These are phyloP conservation scores for Drosophila vallismaia DNA, from an alignment of 2,888 invertebrate species.

Conservation along the genomic window DNA sequence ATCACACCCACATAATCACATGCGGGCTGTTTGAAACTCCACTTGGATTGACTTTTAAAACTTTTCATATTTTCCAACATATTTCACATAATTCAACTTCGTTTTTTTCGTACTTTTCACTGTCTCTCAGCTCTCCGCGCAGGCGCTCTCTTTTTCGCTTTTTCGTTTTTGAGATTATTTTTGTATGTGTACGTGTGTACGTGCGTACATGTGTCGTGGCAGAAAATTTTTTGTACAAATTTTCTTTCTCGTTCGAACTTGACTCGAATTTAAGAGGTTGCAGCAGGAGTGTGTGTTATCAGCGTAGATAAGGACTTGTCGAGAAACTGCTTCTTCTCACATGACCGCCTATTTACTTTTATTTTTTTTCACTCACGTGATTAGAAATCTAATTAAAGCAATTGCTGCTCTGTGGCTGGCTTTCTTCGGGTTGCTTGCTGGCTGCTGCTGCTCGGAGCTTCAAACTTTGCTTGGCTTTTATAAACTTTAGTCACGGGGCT, in stretches of 20 bases:
- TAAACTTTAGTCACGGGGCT: slow-evolving; percentile 74
- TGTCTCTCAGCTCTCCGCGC: slow-evolving; percentile 39
- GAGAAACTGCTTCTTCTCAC: slow-evolving; percentile 64
- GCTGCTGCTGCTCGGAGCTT: slow-evolving; percentile 66
- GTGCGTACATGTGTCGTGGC: slow-evolving; percentile 35
- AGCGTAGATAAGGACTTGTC: slow-evolving; percentile 15
- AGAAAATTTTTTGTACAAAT: slow-evolving; percentile 57
- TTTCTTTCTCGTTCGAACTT: slow-evolving; percentile 33
- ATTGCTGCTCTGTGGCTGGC: slow-evolving; percentile 82
- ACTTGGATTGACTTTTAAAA: slow-evolving; percentile 31
- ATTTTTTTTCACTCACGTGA: slow-evolving; percentile 88
- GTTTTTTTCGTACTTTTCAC: slow-evolving; percentile 12
- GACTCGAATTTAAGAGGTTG: slow-evolving; percentile 30
- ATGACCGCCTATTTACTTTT: slow-evolving; percentile 49
- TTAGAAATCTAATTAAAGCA: slow-evolving; percentile 92
- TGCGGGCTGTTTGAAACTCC: slow-evolving; percentile 55
- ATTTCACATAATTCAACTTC: slow-evolving; percentile 27
- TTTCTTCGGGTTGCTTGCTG: slow-evolving; percentile 70
- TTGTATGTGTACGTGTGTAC: slow-evolving; percentile 49
- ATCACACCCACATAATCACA: slow-evolving; percentile 55
- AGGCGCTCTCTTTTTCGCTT: slow-evolving; percentile 14
- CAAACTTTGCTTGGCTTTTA: slow-evolving; percentile 67
- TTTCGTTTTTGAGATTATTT: slow-evolving; percentile 14
- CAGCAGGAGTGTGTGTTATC: slow-evolving; percentile 63
- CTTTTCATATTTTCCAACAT: slow-evolving; percentile 15